phyloP scores from a whole-genome alignment of 1,140 invertebrate species.

The Physella acuta region DNA sequence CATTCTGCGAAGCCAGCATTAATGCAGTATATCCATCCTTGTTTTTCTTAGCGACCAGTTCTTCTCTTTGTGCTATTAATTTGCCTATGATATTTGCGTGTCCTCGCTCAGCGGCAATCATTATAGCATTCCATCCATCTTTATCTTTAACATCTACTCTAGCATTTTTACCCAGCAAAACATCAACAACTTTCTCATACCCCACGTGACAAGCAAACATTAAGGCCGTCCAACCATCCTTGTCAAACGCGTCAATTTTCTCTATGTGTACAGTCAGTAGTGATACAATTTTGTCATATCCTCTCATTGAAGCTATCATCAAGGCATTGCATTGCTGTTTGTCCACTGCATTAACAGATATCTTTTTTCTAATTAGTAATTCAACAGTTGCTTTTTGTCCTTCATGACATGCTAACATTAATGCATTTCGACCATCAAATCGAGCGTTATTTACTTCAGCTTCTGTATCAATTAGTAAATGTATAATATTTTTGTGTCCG shows the following conservation, averaged over 20 bases:
- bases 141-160: background rate
- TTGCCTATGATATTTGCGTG: background rate
- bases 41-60: too few relatives aligned
- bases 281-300: slow-evolving; percentile 19
- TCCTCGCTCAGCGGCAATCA: background rate
- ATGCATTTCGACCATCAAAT: background rate
- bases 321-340: slow-evolving; percentile 28
- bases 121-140: background rate
- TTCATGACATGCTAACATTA: background rate
- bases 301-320: slow-evolving; percentile 23
- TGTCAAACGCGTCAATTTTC: background rate
- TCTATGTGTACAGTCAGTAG: slow-evolving; percentile 7
- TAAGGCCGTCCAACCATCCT: slow-evolving; percentile 11
- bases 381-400: too few relatives aligned
- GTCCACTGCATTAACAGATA: too few relatives aligned
- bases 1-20: background rate
- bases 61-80: too few relatives aligned
- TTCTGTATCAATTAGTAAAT: too few relatives aligned
- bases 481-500: too few relatives aligned
- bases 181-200: background rate
- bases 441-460: background rate
- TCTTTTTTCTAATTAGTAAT: too few relatives aligned
- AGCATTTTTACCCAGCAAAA: background rate
- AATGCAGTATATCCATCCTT: too few relatives aligned
- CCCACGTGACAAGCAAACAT: background rate